A percentile compares a stretch with the other conserved stretches of the same genome.
Conservation (phyloP, 1,140 invertebrate genomes). For the Hyphantria cunea region DNA sequence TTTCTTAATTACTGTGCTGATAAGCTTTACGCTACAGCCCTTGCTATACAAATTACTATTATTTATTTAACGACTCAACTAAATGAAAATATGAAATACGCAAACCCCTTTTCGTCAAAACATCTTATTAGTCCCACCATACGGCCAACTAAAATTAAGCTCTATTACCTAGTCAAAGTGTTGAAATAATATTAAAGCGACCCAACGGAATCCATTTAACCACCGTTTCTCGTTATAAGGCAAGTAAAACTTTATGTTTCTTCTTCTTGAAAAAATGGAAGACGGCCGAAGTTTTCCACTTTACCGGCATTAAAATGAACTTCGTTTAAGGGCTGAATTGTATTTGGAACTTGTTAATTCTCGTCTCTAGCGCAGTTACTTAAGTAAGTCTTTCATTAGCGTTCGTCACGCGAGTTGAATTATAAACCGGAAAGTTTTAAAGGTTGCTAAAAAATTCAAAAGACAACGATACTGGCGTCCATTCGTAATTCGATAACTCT, state of each 20-base stretch:
- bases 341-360: conserved; percentile 79
- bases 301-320: conserved; percentile 69
- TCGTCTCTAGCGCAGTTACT: conserved; percentile 66
- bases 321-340: conserved; percentile 69
- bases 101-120: conserved; percentile 1
- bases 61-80: conserved; percentile 53
- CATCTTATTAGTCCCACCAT: conserved; percentile 17
- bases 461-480: conserved; percentile 45
- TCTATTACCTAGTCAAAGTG: conserved; percentile 23
- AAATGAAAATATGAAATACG: conserved; percentile 60
- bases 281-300: conserved; percentile 69
- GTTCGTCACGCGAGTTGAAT: conserved; percentile 72
- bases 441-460: conserved; percentile 62
- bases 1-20: conserved; percentile 65
- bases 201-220: conserved; percentile 38
- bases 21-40: conserved; percentile 56
- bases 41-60: conserved; percentile 56
- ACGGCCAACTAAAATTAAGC: conserved; percentile 36
- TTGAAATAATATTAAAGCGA: conserved; percentile 29
- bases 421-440: conserved; percentile 57
- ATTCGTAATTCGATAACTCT: conserved; percentile 43
- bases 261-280: conserved; percentile 50
- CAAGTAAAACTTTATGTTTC: conserved; percentile 62
- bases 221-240: conserved; percentile 54
- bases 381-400: conserved; percentile 79